Conservation (phyloP, 35 echinoderm and acorn worm species). For the Hemicentrotus pulcherrimus region DNA sequence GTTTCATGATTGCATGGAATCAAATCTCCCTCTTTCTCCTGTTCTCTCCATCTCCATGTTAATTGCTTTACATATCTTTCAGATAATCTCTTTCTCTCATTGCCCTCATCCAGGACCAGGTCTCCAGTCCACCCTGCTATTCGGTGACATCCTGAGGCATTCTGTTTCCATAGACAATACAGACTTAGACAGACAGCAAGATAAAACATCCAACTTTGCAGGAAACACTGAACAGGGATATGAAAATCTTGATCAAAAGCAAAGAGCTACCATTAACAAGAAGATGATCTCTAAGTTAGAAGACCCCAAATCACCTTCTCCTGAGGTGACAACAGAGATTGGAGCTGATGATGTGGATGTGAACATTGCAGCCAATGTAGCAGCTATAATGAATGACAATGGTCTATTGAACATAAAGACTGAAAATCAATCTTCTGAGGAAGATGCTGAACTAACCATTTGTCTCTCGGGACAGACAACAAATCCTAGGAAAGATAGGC, state of each 20-base stretch:
- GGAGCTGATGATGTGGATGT: neutral
- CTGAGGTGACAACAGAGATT: neutral
- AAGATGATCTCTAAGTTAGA: neutral
- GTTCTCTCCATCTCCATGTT: neutral
- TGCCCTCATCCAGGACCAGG: neutral
- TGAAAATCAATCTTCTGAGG: neutral
- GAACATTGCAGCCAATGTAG: neutral
- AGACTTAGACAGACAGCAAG: neutral
- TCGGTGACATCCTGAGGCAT: neutral
- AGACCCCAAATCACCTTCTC: neutral
- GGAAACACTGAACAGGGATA: neutral
- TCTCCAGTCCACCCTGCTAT: neutral
- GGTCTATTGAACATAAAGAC: neutral
- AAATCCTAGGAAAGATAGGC: neutral
- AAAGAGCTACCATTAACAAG: neutral
- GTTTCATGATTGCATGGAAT: neutral
- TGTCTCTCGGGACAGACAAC: neutral
- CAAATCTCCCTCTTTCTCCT: neutral
- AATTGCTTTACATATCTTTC: neutral
- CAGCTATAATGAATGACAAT: neutral
- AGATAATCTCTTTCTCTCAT: neutral
- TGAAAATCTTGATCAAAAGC: neutral
- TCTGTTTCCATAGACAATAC: neutral
- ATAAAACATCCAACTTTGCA: neutral
- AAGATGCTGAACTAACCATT: neutral